These are phyloP conservation scores for Porites lobata DNA, from an alignment of 92 coral and sea anemone species.

Conservation along the genomic window DNA sequence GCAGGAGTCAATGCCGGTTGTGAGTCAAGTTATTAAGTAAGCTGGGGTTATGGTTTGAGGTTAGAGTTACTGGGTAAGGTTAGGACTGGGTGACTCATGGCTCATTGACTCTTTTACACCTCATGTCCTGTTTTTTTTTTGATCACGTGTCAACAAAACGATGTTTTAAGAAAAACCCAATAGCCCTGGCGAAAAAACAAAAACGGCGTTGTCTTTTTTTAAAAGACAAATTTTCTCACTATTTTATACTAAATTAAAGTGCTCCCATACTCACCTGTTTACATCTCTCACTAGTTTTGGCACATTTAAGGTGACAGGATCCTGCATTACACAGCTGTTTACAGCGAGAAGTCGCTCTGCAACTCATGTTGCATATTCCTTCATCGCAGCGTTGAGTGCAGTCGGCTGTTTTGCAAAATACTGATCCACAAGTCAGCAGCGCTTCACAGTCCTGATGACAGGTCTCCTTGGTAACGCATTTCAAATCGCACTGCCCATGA, in stretches of 20 bases:
- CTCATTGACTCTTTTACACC: no score
- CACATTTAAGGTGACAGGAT: conserved; percentile 77
- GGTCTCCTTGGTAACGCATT: conserved; percentile 12
- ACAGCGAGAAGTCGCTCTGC: conserved; percentile 71
- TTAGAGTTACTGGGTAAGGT: no score
- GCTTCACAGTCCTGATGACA: conserved; percentile 34
- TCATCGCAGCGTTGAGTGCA: conserved; percentile 76
- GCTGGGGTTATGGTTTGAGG: no score
- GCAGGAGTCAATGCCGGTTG: no score
- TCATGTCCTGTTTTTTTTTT: no score
- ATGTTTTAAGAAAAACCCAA: no score
- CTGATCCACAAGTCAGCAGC: not conserved
- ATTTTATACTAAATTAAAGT: not conserved
- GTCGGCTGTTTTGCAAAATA: conserved; percentile 75
- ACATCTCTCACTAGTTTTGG: conserved; percentile 72
- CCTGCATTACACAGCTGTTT: conserved; percentile 82
- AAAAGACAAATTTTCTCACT: not conserved
- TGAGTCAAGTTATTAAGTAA: no score
- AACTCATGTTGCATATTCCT: conserved; percentile 72
- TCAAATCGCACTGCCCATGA: conserved; percentile 31
- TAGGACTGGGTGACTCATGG: no score
- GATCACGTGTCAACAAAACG: no score
- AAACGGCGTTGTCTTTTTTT: not conserved
- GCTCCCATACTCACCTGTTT: conserved; percentile 43
- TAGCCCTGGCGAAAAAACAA: not conserved